Evolutionary conservation across 2,797 vertebrate genomes (phyloP).

Genomic region (Chaetodon trifasciatus): DNA sequence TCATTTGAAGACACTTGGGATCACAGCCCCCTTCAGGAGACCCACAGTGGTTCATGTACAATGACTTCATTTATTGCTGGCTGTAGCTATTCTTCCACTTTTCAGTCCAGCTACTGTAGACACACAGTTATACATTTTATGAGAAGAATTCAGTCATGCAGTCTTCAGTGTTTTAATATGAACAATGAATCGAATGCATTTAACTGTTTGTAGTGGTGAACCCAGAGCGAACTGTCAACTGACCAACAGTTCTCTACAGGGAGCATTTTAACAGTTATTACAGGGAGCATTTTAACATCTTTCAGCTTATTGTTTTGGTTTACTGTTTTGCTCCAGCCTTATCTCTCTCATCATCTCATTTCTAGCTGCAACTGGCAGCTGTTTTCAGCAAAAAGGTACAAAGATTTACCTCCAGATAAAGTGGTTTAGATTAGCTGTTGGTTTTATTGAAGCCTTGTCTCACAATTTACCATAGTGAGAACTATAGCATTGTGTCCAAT

Average conservation of each 20-base stretch:
- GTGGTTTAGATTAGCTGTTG: background rate
- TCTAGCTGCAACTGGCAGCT: background rate
- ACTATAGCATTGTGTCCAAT: background rate
- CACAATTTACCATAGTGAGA: background rate
- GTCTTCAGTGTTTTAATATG: background rate
- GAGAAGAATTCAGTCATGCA: background rate
- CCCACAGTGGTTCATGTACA: slow-evolving; percentile 1
- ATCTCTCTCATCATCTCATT: background rate
- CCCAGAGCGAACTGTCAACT: background rate
- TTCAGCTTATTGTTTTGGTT: background rate
- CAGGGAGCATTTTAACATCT: background rate
- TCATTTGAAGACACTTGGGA: slow-evolving; percentile 28
- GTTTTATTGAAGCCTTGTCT: background rate
- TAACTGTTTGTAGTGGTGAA: background rate
- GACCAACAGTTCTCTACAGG: no score
- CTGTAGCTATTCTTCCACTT: background rate
- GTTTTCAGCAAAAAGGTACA: background rate
- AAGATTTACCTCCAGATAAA: background rate
- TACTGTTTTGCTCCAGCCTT: background rate
- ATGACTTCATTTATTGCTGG: slow-evolving; percentile 4
- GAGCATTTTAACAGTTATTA: background rate
- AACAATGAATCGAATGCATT: background rate
- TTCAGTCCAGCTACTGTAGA: background rate
- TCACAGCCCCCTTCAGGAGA: background rate
- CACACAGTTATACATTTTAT: background rate